A percentile compares a stretch with the other conserved stretches of the same genome.
Conservation (phyloP, 2,888 invertebrate species). For the Mantis religiosa region DNA sequence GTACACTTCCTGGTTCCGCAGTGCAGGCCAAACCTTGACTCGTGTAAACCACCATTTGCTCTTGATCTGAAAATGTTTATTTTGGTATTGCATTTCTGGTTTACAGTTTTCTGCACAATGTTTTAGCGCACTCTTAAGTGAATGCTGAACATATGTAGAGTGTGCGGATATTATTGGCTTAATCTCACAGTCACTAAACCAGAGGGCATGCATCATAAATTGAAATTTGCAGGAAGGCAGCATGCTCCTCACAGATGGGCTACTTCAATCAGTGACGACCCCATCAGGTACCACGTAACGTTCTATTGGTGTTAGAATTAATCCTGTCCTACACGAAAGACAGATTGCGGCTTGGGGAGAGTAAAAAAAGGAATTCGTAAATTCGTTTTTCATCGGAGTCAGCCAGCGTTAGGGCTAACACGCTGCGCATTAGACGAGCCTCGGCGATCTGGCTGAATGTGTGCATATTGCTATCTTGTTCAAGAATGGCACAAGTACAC, state of each 20-base stretch:
- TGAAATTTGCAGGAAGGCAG: neutral
- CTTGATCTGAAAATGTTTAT: too few species aligned
- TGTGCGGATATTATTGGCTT: too few species aligned
- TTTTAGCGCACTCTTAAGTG: too few species aligned
- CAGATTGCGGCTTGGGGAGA: neutral
- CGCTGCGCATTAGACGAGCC: conserved; percentile 10
- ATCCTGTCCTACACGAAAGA: neutral
- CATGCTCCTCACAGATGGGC: neutral
- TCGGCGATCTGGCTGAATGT: conserved; percentile 3
- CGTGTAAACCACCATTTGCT: too few species aligned
- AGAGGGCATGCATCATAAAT: neutral
- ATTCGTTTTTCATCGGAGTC: neutral
- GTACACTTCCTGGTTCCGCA: too few species aligned
- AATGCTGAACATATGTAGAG: too few species aligned
- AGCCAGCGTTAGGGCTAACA: neutral
- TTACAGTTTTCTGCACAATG: too few species aligned
- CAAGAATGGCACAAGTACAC: neutral
- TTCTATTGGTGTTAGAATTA: neutral
- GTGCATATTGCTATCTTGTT: neutral
- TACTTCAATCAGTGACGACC: neutral
- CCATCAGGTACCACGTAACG: neutral
- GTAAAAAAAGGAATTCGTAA: neutral
- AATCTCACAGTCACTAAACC: too few species aligned
- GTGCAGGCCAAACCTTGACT: too few species aligned
- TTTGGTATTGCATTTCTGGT: too few species aligned